Conservation (phyloP, 2,797 vertebrate species). For the Cuniculus paca region DNA sequence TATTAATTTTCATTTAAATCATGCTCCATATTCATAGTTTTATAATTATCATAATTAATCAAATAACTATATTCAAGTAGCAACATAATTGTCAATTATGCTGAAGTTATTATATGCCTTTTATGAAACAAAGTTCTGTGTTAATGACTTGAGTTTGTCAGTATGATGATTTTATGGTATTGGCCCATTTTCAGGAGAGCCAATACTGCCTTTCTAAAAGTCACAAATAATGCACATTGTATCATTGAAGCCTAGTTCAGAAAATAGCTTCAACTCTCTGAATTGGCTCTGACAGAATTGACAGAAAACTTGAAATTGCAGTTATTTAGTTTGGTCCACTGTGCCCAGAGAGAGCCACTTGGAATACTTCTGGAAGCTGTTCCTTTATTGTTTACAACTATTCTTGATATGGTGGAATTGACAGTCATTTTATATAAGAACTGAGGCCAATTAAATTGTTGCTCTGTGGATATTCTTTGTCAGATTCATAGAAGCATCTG, state of each 20-base stretch:
- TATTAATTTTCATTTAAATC: conserved; percentile 79
- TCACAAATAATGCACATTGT: neutral
- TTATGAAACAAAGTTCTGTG: conserved; percentile 17
- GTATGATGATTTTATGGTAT: conserved; percentile 29
- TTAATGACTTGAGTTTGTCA: conserved; percentile 10
- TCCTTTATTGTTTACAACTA: conserved; percentile 21
- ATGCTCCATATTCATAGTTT: conserved; percentile 72
- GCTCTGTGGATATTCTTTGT: conserved; percentile 58
- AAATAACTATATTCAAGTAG: conserved; percentile 57
- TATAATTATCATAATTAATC: conserved; percentile 74
- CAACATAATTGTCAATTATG: conserved; percentile 34
- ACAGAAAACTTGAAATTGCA: conserved; percentile 52
- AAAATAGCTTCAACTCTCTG: conserved; percentile 7
- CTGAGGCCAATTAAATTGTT: conserved; percentile 42
- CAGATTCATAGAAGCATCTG: conserved; percentile 29
- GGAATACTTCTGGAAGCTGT: conserved; percentile 54
- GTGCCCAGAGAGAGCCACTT: conserved; percentile 8
- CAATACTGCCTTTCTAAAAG: neutral
- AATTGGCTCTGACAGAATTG: conserved; percentile 42
- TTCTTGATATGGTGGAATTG: conserved; percentile 50
- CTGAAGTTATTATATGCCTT: conserved; percentile 22
- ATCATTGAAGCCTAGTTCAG: neutral
- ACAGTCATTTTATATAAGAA: conserved; percentile 58
- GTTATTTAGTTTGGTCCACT: conserved; percentile 20
- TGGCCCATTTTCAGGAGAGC: conserved; percentile 14